Percentiles rank a stretch among this genome's conserved stretches.
These are phyloP conservation scores for Spodoptera picta DNA, from an alignment of 2,888 invertebrate genomes.

Conservation along the genomic window DNA sequence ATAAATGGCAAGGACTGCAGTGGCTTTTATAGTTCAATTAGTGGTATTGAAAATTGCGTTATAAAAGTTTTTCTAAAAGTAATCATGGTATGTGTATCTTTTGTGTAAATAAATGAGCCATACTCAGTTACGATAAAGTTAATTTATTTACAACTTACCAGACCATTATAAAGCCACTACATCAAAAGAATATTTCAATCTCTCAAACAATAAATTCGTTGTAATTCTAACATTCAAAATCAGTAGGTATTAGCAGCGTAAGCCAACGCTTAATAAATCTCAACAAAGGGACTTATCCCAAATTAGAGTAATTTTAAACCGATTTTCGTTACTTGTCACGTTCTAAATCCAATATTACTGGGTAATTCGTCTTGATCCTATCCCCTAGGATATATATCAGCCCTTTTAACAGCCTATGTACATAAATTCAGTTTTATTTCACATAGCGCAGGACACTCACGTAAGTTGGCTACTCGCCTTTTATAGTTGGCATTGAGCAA, in stretches of 20 bases:
- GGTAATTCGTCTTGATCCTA: slow-evolving; percentile 55
- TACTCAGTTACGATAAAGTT: neutral
- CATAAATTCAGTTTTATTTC: slow-evolving; percentile 53
- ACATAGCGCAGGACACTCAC: slow-evolving; percentile 42
- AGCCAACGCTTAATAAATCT: slow-evolving; percentile 19
- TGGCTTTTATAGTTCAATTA: slow-evolving; percentile 1
- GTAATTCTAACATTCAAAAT: slow-evolving; percentile 8
- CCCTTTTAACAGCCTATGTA: slow-evolving; percentile 53
- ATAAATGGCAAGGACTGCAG: neutral
- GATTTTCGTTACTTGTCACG: slow-evolving; percentile 40
- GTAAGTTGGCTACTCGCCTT: slow-evolving; percentile 43
- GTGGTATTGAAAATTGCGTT: no score
- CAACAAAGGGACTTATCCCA: slow-evolving; percentile 10
- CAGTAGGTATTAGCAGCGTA: neutral
- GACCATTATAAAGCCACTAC: no score
- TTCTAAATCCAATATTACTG: slow-evolving; percentile 51
- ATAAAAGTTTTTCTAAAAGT: no score
- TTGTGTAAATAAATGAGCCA: neutral
- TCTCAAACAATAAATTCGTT: no score
- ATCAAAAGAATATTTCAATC: no score
- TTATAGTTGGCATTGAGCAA: slow-evolving; percentile 52
- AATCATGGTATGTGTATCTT: no score
- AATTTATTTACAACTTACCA: neutral
- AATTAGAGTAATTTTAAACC: slow-evolving; percentile 48
- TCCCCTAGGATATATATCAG: slow-evolving; percentile 42